These are phyloP conservation scores for Papilio polyxenes DNA, from an alignment of 1,140 invertebrate species.

Conservation along the genomic window DNA sequence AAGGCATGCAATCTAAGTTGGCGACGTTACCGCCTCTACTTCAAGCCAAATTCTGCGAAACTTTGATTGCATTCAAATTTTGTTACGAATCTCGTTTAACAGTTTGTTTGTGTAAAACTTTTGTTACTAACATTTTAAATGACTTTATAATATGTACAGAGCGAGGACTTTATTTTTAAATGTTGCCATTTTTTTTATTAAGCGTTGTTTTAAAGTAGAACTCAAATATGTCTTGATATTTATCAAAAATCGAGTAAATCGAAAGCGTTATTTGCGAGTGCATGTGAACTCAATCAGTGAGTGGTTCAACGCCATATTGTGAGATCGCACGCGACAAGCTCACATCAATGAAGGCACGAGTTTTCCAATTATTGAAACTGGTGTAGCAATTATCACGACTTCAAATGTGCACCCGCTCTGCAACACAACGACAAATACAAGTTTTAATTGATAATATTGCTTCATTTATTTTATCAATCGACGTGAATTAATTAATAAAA, in stretches of 20 bases:
- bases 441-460: background rate
- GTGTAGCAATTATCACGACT: background rate
- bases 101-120: conserved; percentile 9
- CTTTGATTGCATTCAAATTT: conserved; percentile 21
- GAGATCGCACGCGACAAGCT: background rate
- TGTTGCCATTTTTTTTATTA: too few relatives aligned
- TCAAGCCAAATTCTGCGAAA: background rate
- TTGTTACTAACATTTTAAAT: background rate
- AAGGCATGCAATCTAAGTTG: conserved; percentile 13
- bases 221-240: too few relatives aligned
- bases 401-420: background rate
- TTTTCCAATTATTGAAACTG: conserved; percentile 1
- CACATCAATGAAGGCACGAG: background rate
- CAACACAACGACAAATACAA: background rate
- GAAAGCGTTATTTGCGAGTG: background rate
- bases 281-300: background rate
- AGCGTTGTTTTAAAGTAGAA: too few relatives aligned
- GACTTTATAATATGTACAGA: background rate
- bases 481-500: background rate
- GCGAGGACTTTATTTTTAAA: too few relatives aligned
- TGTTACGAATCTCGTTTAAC: conserved; percentile 16
- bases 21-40: conserved; percentile 8
- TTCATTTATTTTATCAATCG: background rate
- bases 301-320: background rate
- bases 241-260: too few relatives aligned